Conservation (phyloP, 1,140 invertebrate species). For the Araneus ventricosus region DNA sequence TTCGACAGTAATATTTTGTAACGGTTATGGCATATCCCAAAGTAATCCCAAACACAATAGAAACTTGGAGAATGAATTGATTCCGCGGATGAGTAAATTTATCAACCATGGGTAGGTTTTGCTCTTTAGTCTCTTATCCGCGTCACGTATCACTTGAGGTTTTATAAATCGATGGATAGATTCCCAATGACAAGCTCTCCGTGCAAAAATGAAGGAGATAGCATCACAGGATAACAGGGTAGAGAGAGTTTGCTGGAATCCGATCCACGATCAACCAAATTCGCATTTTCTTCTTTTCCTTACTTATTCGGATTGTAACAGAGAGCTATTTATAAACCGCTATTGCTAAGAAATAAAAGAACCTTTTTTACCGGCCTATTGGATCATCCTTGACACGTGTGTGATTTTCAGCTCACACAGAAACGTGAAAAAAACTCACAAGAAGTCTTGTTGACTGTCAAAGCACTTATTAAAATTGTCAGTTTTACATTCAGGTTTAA, state of each 20-base stretch:
- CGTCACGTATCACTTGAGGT: slow-evolving; percentile 58
- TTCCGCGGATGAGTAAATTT: neutral
- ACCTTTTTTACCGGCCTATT: too few species aligned
- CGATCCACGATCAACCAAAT: slow-evolving; percentile 12
- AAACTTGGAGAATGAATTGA: slow-evolving; percentile 10
- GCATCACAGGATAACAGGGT: neutral
- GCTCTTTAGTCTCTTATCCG: slow-evolving; percentile 25
- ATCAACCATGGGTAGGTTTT: neutral
- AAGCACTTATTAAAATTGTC: too few species aligned
- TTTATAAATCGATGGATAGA: slow-evolving; percentile 67
- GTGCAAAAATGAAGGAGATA: slow-evolving; percentile 65
- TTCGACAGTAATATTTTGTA: neutral
- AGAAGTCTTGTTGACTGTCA: too few species aligned
- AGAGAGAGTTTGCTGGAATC: slow-evolving; percentile 4
- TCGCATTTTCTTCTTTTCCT: neutral
- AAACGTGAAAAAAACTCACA: too few species aligned
- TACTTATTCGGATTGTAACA: neutral
- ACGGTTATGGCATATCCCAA: neutral
- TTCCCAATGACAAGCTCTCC: slow-evolving; percentile 67
- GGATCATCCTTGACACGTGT: too few species aligned
- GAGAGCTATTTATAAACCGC: neutral
- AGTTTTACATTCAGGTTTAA: too few species aligned
- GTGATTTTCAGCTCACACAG: too few species aligned
- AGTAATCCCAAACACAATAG: slow-evolving; percentile 5
- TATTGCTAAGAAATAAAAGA: neutral